A percentile compares a stretch with the other conserved stretches of the same genome.
Conservation (phyloP, 2,797 vertebrate species). For the Gymnoscopelus braueri region DNA sequence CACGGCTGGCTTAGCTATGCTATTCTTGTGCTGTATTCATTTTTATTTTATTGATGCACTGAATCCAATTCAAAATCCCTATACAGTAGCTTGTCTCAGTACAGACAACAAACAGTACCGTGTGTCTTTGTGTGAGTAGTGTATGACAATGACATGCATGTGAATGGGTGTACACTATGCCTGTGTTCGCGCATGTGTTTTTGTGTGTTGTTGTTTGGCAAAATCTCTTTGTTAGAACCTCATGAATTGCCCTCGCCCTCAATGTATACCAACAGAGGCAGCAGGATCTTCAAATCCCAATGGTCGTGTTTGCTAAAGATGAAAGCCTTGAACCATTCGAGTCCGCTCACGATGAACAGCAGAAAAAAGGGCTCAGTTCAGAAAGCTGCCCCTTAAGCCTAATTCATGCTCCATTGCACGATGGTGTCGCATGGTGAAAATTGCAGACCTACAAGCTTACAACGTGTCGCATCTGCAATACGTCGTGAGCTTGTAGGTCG, state of each 20-base stretch:
- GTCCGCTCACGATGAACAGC: conserved; percentile 22
- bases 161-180: conserved; percentile 2
- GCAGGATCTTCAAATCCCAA: conserved; percentile 43
- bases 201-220: conserved; percentile 7
- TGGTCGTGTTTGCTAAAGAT: conserved; percentile 53
- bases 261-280: conserved; percentile 37
- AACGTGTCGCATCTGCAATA: no score
- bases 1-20: conserved; percentile 39
- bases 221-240: conserved; percentile 31
- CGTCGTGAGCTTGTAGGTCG: no score
- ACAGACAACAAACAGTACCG: conserved; percentile 24
- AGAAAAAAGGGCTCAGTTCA: conserved; percentile 48
- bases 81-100: conserved; percentile 4
- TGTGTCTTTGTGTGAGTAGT: conserved; percentile 4
- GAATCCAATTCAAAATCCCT: conserved; percentile 40
- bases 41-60: conserved; percentile 38
- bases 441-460: no score
- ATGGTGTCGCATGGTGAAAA: no score
- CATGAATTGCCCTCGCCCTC: conserved; percentile 49
- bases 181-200: conserved; percentile 13
- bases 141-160: background rate
- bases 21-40: conserved; percentile 36
- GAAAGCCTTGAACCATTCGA: conserved; percentile 50
- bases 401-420: no score
- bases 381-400: conserved; percentile 22